Conservation (phyloP, 1,140 invertebrate genomes). For the Magallana ariakensis region DNA sequence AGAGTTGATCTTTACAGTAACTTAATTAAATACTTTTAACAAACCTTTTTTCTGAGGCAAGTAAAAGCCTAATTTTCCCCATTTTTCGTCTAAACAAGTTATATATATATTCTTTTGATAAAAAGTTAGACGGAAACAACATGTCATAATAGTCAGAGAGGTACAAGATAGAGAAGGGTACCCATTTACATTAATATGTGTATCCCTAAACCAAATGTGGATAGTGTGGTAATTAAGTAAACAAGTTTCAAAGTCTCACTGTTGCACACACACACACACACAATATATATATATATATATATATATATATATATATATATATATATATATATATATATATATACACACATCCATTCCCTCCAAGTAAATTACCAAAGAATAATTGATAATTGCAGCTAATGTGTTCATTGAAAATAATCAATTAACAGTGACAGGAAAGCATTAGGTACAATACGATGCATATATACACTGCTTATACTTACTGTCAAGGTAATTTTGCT, state of each 20-base stretch:
- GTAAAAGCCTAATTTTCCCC: too few species aligned
- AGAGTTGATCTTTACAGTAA: neutral
- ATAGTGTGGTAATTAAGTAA: too few species aligned
- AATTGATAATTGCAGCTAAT: neutral
- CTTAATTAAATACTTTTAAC: neutral
- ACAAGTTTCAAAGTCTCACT: too few species aligned
- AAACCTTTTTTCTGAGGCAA: neutral
- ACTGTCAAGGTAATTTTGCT: conserved; percentile 1
- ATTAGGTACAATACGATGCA: neutral
- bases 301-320: too few species aligned
- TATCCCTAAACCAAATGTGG: neutral
- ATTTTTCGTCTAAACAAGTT: too few species aligned
- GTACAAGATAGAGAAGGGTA: conserved; percentile 5
- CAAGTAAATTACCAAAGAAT: neutral
- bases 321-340: too few species aligned
- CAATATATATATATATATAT: too few species aligned
- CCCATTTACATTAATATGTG: neutral
- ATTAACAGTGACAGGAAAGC: conserved; percentile 3
- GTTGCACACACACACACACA: neutral
- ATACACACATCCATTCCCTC: neutral
- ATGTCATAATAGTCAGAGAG: neutral
- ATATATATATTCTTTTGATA: neutral
- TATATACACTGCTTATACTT: conserved; percentile 21
- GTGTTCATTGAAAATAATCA: neutral
- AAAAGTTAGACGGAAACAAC: neutral